These are phyloP conservation scores for Dasyprocta punctata DNA, from an alignment of 2,113 vertebrate genomes.

Conservation along the genomic window DNA sequence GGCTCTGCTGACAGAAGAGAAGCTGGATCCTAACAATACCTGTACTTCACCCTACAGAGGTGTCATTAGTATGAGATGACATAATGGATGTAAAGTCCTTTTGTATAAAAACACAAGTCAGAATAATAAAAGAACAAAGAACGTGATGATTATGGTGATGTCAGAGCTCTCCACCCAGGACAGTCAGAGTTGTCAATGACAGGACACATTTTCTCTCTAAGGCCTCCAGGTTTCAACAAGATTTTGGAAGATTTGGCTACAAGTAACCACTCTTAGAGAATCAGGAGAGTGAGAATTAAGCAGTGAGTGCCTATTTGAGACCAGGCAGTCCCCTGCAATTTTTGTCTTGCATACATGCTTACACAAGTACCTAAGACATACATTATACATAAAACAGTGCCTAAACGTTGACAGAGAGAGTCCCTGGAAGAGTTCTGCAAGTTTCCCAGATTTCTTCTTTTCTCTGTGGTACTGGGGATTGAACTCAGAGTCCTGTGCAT, in stretches of 20 bases:
- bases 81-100: constrained; percentile 26
- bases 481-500: neutral
- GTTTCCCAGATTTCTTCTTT: neutral
- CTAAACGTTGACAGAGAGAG: neutral
- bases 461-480: neutral
- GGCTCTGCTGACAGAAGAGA: neutral
- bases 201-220: neutral
- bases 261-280: neutral
- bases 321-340: fast-evolving
- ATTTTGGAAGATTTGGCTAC: neutral
- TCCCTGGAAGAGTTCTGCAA: neutral
- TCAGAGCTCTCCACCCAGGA: constrained; percentile 9
- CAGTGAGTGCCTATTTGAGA: neutral
- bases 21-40: neutral
- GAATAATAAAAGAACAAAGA: constrained; percentile 62
- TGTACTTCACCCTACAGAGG: neutral
- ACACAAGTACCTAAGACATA: fast-evolving
- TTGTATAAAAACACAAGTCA: constrained; percentile 31
- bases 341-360: neutral
- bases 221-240: neutral
- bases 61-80: neutral
- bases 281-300: neutral
- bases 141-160: neutral
- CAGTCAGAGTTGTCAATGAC: neutral
- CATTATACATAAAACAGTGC: neutral